Evolutionary conservation across 2,888 invertebrate species (phyloP).

Genomic region (Caenorhabditis virilis): DNA sequence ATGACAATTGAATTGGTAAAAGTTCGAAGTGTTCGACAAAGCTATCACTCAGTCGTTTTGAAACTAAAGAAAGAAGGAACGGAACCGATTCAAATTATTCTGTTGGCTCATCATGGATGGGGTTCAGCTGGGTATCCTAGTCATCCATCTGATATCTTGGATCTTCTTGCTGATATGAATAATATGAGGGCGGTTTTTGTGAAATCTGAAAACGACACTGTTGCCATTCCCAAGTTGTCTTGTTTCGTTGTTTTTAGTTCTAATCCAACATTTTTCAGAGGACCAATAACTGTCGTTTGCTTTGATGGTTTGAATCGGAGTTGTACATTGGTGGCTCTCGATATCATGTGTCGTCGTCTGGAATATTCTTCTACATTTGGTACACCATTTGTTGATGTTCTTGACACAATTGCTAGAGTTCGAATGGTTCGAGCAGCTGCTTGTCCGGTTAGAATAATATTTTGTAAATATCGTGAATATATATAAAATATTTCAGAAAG

Average conservation of each 20-base stretch:
- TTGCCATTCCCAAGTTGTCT: constrained; percentile 6
- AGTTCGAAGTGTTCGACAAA: constrained; percentile 11
- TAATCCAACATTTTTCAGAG: constrained; percentile 14
- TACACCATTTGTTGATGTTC: constrained; percentile 47
- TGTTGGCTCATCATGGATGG: constrained; percentile 20
- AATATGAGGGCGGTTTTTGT: constrained; percentile 40
- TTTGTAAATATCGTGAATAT: background rate
- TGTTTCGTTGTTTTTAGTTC: background rate
- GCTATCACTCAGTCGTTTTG: constrained; percentile 14
- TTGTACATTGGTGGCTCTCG: constrained; percentile 53
- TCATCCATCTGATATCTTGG: constrained; percentile 45
- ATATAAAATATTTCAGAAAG: constrained; percentile 22
- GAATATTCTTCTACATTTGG: constrained; percentile 37
- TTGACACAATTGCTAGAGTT: constrained; percentile 51
- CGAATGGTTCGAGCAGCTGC: constrained; percentile 56
- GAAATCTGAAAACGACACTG: constrained; percentile 21
- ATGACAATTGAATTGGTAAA: constrained; percentile 18
- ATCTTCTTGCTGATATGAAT: constrained; percentile 53
- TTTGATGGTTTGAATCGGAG: constrained; percentile 54
- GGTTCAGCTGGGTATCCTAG: constrained; percentile 39
- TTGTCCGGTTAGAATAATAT: constrained; percentile 9
- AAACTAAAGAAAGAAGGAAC: constrained; percentile 16
- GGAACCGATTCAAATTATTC: constrained; percentile 1
- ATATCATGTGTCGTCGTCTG: constrained; percentile 53
- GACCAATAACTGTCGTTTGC: constrained; percentile 57